Percentiles rank a stretch among this genome's conserved stretches.
These are phyloP conservation scores for Acanthis flammea DNA, from an alignment of 2,797 vertebrate genomes.

Conservation along the genomic window DNA sequence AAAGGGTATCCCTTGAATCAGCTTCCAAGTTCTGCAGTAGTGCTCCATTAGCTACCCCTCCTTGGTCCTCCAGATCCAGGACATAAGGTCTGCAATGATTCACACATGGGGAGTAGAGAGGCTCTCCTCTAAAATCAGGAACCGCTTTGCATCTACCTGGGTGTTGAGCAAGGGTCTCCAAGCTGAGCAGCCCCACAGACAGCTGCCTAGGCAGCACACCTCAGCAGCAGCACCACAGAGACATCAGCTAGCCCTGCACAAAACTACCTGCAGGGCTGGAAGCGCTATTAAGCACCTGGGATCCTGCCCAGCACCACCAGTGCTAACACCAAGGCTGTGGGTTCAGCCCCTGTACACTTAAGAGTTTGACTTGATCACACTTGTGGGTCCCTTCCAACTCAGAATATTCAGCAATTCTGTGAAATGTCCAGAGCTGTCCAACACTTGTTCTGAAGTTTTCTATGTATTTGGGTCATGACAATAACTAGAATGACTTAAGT, in stretches of 20 bases:
- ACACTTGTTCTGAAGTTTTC: neutral
- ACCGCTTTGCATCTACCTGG: rapidly evolving
- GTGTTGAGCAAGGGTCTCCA: neutral
- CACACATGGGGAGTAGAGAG: neutral
- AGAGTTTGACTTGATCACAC: neutral
- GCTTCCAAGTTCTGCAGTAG: neutral
- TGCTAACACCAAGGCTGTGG: neutral
- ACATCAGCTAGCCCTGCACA: neutral
- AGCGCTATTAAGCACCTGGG: neutral
- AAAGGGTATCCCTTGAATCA: neutral
- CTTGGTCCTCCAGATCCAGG: neutral
- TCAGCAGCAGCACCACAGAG: neutral
- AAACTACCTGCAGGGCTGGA: neutral
- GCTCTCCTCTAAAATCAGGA: neutral
- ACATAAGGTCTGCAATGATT: neutral
- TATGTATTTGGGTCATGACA: neutral
- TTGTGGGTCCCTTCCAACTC: neutral
- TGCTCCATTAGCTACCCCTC: neutral
- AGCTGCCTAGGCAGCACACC: neutral
- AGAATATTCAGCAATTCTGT: neutral
- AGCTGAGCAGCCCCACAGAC: neutral
- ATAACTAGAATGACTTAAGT: neutral
- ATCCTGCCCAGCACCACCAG: neutral
- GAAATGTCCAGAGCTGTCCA: neutral
- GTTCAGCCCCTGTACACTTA: no score